Base-by-base conservation (phyloP, 1,140 invertebrate species). In the Coboldia fuscipes region DNA sequence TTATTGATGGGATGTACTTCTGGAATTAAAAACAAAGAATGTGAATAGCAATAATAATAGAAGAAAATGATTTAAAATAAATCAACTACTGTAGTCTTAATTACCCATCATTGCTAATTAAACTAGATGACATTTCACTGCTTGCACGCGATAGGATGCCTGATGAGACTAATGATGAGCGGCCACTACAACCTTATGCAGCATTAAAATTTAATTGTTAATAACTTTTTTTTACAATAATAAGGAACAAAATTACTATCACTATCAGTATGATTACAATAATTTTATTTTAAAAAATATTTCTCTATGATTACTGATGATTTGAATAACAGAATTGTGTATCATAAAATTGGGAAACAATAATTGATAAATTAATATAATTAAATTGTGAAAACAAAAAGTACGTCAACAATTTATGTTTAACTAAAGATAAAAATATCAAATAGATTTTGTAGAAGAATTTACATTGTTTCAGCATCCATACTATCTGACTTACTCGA, bases 101-200 rank as follows among this genome's bases (percentile, higher is more conserved):
- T 52, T 54, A 70, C 66, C 67, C 66, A 41, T 71, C 68, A 37
- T 58, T 65, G 43, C 68, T 70, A 36, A 68, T 58, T 31, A 70
- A 45, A 44, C 68, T 71, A 20, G 68, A 63, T 0, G 69, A 70
- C 56, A 70, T 67, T 29, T 60, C 58, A 37, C 65, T 68, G 35
- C 63, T 66, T 39, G 68, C 63, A 24, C 61, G 71, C 65, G 23
- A 69, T 64, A 15, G 61, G 64, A 3, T 59, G 62, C 6, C 64
- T 61, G n/a, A 59, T 64, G 15, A 64, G 66, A 37, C 37, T 37
- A 12, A 44, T 24, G 26, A 41, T 42, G 40, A 38, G 33, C 42
- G 42, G 14, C 37, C 35, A 21, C 62, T 65, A 62, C 63, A 60
- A 52, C 36, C 58, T 56, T 26, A 10, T n/a, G 6, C 7, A 15